phyloP scores from a whole-genome alignment of 2,888 invertebrate genomes.

The Plusia festucae region DNA sequence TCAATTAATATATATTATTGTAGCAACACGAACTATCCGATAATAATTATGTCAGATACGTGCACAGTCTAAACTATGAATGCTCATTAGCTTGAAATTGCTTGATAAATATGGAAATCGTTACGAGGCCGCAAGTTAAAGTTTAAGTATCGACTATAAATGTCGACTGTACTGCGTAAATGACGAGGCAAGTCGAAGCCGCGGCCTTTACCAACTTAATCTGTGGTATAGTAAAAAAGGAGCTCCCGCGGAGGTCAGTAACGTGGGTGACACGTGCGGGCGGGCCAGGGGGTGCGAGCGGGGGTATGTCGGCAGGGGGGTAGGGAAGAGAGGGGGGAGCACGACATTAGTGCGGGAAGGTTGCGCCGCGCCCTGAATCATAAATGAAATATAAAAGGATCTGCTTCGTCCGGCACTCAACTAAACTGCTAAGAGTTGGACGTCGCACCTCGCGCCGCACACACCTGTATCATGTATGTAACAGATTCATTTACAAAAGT shows the following conservation, averaged over 20 bases:
- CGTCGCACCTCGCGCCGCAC: constrained; percentile 30
- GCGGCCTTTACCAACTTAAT: constrained; percentile 20
- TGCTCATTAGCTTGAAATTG: no score
- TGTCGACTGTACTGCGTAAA: neutral
- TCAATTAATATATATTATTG: no score
- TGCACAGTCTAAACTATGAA: no score
- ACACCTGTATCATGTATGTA: constrained; percentile 6
- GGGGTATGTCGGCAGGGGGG: neutral
- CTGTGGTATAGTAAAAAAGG: constrained; percentile 24
- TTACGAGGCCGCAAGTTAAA: no score
- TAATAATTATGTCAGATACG: no score
- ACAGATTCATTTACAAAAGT: neutral
- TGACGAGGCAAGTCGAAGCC: constrained; percentile 15
- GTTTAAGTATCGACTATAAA: neutral
- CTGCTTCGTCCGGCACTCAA: constrained; percentile 44
- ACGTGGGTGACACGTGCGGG: constrained; percentile 7
- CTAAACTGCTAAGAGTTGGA: constrained; percentile 46
- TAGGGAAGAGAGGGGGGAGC: constrained; percentile 12
- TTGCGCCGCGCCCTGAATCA: constrained; percentile 59
- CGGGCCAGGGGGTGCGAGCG: neutral
- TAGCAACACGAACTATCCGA: no score
- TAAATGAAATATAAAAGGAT: constrained; percentile 69
- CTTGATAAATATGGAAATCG: no score
- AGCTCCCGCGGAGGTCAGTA: constrained; percentile 18
- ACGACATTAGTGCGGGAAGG: constrained; percentile 14